These are phyloP conservation scores for Sipha flava DNA, from an alignment of 1,140 invertebrate genomes.

Conservation along the genomic window DNA sequence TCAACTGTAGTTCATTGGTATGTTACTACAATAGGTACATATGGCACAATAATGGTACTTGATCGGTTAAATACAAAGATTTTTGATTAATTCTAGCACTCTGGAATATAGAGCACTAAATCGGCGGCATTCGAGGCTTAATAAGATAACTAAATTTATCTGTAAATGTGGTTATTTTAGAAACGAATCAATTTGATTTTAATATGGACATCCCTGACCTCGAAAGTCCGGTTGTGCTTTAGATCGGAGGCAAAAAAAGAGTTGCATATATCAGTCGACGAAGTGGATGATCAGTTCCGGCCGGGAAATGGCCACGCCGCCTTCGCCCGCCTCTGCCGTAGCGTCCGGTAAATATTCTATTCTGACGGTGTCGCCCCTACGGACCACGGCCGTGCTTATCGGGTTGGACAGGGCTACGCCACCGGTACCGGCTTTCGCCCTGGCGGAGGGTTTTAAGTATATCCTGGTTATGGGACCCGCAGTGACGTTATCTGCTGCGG, in stretches of 20 bases:
- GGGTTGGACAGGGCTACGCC: constrained; percentile 59
- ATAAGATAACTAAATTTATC: no score
- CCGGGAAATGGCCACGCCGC: constrained; percentile 59
- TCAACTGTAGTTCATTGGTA: no score
- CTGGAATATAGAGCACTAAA: no score
- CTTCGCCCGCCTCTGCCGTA: constrained; percentile 59
- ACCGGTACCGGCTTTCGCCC: constrained; percentile 52
- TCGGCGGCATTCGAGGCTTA: no score
- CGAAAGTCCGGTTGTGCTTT: no score
- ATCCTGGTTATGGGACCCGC: constrained; percentile 43
- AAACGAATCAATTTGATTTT: no score
- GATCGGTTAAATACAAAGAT: neutral
- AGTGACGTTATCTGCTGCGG: no score
- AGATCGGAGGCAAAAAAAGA: no score
- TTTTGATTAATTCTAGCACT: no score
- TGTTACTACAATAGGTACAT: neutral
- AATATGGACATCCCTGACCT: no score
- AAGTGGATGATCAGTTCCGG: constrained; percentile 48
- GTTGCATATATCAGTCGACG: constrained; percentile 31
- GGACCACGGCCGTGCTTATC: constrained; percentile 50
- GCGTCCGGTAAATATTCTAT: constrained; percentile 56
- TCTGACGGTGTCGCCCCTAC: constrained; percentile 47
- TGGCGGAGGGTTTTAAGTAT: constrained; percentile 54
- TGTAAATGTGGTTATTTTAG: no score
- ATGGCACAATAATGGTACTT: neutral